Base-by-base conservation (phyloP, 2,797 vertebrate genomes). In the Alosa sapidissima region DNA sequence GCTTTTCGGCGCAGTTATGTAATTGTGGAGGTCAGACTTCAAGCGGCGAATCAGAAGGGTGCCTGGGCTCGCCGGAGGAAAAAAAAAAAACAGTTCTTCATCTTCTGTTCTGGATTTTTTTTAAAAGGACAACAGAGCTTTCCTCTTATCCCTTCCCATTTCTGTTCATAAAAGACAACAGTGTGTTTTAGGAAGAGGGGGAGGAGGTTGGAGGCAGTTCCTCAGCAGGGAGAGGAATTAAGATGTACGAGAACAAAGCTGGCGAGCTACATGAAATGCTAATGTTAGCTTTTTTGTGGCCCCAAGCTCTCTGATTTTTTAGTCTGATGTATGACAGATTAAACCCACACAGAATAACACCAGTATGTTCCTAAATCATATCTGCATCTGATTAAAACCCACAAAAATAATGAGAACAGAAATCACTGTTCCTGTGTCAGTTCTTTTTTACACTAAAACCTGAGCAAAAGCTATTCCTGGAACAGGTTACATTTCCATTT, bases 1-100 rank as follows among this genome's bases (percentile, higher is more conserved):
- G 72, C 41, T 78, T 55, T 60, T 48, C 78, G 28, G 84, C 72
- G 51, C 72, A 21, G 41, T 78, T 78, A 78, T 78, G 72, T 87
- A 1, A 7, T 85, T 84, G 33, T 1, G 84, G 16, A 78, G 21
- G 36, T 78, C 72, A 78, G 72, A 45, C 72, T 78, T 78, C 72
- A 78, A 78, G 72, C 72, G 7, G 72, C 19, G 72, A 47, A 78
- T 78, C 72, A 21, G 72, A 78, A 78, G 7, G 41, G 36, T 78
- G 72, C 36, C 41, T 45, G 16, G 45, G 19, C 72, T 75, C 33
- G 68, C 33, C 33, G 33, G 36, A 5, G 68, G 28, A 72, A 33
- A 65, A 65, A 75, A 33, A 33, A 6, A 52, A 51, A 51, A 51
- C 2, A 8, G 28, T 28, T 28, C 28, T 28, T 28, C 28, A 8